Conservation (phyloP, 23 tunicate genomes). For the Styela plicata region DNA sequence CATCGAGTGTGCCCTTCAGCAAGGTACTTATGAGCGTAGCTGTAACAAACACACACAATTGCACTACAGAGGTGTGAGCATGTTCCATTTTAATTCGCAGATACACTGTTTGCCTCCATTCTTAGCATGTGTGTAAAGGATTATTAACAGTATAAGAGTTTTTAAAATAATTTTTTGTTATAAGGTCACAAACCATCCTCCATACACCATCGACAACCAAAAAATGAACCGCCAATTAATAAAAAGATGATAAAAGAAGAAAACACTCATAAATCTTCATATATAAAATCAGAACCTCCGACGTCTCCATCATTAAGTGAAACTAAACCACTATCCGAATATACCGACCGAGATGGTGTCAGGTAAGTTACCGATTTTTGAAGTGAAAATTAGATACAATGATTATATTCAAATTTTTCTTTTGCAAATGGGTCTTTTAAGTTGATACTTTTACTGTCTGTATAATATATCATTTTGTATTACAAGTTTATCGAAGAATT, state of each 20-base stretch:
- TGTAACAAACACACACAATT: too few relatives aligned
- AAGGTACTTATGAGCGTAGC: too few relatives aligned
- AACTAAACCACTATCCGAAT: conserved; percentile 32
- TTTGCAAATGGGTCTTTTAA: neutral
- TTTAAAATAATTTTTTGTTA: too few relatives aligned
- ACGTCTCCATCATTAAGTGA: neutral
- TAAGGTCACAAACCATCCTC: neutral
- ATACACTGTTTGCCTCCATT: too few relatives aligned
- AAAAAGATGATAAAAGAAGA: neutral
- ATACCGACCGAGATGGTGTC: conserved; percentile 51
- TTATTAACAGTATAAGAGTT: too few relatives aligned
- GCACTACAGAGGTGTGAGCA: too few relatives aligned
- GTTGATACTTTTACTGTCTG: neutral
- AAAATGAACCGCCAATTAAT: neutral
- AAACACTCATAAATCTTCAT: neutral
- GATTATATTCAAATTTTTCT: neutral
- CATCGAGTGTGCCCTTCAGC: too few relatives aligned
- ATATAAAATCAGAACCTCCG: neutral
- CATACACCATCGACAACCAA: neutral
- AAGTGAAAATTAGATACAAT: neutral
- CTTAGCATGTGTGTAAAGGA: too few relatives aligned
- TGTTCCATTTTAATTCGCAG: too few relatives aligned
- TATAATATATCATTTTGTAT: too few relatives aligned
- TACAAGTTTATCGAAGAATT: too few relatives aligned
- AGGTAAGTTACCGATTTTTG: conserved; percentile 30